Evolutionary conservation across 1,140 invertebrate species (phyloP), one percentile per base, ranked within the genome.

Genomic region (Dinoponera quadriceps): DNA sequence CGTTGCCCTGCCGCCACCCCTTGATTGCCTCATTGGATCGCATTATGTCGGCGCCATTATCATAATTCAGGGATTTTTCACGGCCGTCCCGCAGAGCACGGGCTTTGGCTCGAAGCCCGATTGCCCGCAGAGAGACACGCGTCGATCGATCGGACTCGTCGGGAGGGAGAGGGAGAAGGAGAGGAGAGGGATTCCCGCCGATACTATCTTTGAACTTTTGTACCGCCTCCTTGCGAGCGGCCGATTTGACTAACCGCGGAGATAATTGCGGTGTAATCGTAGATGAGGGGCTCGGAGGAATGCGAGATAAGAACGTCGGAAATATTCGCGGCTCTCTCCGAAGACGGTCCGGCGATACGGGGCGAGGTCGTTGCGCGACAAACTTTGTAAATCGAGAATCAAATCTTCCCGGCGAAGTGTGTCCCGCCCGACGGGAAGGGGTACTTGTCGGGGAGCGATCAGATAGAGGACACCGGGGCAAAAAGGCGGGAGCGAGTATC

Each of bases 21-120:
- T 93, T 94, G 93, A 94, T 94, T 94, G 92, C 93, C 93, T 94
- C 92, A 93, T 94, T 94, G 91, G 92, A 94, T 94, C 91, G 93
- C 92, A 94, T 94, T 94, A 94, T 93, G 92, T 92, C 89, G 82
- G 80, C 88, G 88, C 91, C 92, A 93, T 94, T 94, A 94, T 94
- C 93, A 94, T 94, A 94, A 94, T 94, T 94, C 91, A 93, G 81
- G 87, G 81, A 92, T 93, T 94, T 94, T 94, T 94, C 90, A 92
- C 89, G 84, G 59, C 55, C 86, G 80, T 84, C 84, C 89, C 90
- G 49, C 86, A 88, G 87, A 90, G 90, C 89, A 90, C 84, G 77
- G 65, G 86, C 75, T 91, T 87, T 90, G 90, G 89, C 90, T 92
- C 86, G 38, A 82, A 88, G 90, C 88, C 89, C 91, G 88, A 89